Evolutionary conservation across 1,140 invertebrate species (phyloP).

Genomic region (Trinorchestia longiramus): DNA sequence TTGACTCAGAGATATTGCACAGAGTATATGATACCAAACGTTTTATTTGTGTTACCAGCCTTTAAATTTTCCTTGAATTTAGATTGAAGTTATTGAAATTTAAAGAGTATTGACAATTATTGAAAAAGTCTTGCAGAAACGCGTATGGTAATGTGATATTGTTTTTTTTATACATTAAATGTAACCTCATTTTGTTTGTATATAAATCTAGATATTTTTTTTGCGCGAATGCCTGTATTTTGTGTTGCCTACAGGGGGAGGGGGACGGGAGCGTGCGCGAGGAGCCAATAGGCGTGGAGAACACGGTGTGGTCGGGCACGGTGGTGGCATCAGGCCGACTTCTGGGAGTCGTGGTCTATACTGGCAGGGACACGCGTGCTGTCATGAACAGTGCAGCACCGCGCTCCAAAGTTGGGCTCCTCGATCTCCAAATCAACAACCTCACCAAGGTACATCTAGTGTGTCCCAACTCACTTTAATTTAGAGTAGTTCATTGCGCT

Average conservation of each 20-base stretch:
- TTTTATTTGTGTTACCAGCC: too few relatives aligned
- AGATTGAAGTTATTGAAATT: too few relatives aligned
- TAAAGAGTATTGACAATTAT: too few relatives aligned
- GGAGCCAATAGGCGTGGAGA: constrained; percentile 86
- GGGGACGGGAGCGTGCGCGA: constrained; percentile 47
- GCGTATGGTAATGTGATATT: too few relatives aligned
- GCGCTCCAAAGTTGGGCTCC: constrained; percentile 86
- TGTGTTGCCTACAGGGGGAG: not conserved
- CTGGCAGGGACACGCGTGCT: constrained; percentile 93
- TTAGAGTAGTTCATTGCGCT: too few relatives aligned
- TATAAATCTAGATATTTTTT: not conserved
- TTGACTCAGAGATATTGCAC: too few relatives aligned
- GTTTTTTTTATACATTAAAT: not conserved
- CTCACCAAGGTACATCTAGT: constrained; percentile 82
- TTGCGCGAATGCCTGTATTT: not conserved
- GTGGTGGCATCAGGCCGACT: constrained; percentile 97
- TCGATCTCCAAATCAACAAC: constrained; percentile 96
- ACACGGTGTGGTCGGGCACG: constrained; percentile 98
- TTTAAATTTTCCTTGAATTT: too few relatives aligned
- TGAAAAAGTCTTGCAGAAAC: too few relatives aligned
- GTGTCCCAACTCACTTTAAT: not conserved
- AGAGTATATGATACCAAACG: too few relatives aligned
- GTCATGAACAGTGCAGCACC: constrained; percentile 99
- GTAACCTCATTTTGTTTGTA: not conserved
- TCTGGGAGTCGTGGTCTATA: constrained; percentile 96